Conservation (phyloP, 2,797 vertebrate species). For the Taenioides sp. region DNA sequence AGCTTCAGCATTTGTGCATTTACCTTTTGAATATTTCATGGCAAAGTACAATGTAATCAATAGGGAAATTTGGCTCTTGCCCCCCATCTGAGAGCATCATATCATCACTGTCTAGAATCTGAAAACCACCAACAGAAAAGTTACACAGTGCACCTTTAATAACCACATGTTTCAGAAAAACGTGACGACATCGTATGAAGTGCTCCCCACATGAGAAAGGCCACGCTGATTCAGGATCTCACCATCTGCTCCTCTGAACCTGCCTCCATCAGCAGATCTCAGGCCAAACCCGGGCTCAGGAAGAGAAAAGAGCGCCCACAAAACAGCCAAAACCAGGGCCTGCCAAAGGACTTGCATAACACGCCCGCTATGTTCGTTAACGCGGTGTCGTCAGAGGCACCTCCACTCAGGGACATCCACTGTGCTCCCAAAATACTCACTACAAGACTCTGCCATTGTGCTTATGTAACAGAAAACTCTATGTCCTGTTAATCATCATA, state of each 20-base stretch:
- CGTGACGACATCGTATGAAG: constrained; percentile 22
- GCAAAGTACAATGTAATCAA: too few species aligned
- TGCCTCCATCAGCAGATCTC: constrained; percentile 63
- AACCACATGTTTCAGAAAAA: constrained; percentile 4
- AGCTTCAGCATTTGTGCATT: too few species aligned
- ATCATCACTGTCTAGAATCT: too few species aligned
- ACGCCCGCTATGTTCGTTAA: constrained; percentile 18
- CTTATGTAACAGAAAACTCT: too few species aligned
- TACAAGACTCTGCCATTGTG: background rate
- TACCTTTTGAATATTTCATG: too few species aligned
- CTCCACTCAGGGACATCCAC: constrained; percentile 8
- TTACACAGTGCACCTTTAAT: background rate
- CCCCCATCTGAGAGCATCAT: too few species aligned
- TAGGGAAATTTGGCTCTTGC: too few species aligned
- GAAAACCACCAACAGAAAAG: background rate
- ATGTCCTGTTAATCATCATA: too few species aligned
- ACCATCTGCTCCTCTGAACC: constrained; percentile 69
- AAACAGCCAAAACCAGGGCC: constrained; percentile 18
- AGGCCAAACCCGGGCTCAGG: constrained; percentile 43
- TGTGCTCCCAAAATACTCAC: background rate
- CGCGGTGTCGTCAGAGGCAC: constrained; percentile 19
- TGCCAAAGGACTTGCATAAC: constrained; percentile 44
- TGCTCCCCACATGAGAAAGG: constrained; percentile 41
- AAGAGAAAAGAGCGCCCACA: constrained; percentile 43
- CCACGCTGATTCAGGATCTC: constrained; percentile 60